Base-by-base conservation (phyloP, 2,888 invertebrate species). In the Cinara cedri region DNA sequence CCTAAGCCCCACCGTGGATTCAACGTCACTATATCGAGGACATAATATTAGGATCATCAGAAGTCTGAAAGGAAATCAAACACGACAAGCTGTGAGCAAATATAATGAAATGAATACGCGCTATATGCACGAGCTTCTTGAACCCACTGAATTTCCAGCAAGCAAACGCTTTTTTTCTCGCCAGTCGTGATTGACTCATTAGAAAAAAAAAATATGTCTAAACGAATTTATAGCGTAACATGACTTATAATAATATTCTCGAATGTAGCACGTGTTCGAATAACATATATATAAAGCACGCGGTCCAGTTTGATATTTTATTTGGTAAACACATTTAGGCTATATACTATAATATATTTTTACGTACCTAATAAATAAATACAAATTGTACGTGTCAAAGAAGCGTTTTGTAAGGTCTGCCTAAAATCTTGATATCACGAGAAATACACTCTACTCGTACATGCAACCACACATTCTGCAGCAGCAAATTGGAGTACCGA, bases 141-240 rank as follows among this genome's bases (percentile, higher is more conserved):
- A n/a, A 34, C 54, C 70, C 13, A 1, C 1, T 46, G 10, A 11
- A 13, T 8, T 16, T 24, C 11, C 24, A 2, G 46, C 72, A n/a
- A n/a, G 46, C 46, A 60, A n/a, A n/a, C 72, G 46, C 46, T 72
- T 21, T n/a, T n/a, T n/a, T 34, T 44, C 44, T 44, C n/a, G 13
- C 10, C 21, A n/a, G 72, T 60, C 72, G 72, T 72, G 60, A 60
- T 60, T 26, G 60, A 60, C 60, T 60, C 60, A n/a, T 72, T 72
- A 46, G n/a, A 60, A 26, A 3, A 14, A 14, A 21, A 55, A 70
- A 60, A 19, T 60, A 60, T n/a, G n/a, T 44, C 24, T 19, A 14
- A 60, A 72, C 19, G 46, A 60, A 72, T 72, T 60, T 14, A 49
- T 24, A 24, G 24, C 9, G n/a, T n/a, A 26, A 72, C 55, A 44